Evolutionary conservation across 1,140 invertebrate genomes (phyloP), one percentile per base, ranked within the genome.

Genomic region (Atta colombica): DNA sequence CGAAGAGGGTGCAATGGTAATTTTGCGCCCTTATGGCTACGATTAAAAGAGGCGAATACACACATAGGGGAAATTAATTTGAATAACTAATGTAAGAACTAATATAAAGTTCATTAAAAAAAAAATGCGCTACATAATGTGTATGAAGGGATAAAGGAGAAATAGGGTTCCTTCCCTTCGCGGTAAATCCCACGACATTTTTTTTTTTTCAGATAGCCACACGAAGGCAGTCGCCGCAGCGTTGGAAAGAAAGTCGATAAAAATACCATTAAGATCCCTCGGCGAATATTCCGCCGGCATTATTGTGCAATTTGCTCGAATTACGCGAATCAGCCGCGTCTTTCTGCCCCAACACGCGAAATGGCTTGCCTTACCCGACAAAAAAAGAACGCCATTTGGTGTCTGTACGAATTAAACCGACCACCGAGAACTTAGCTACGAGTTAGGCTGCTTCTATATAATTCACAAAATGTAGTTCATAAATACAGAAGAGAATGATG

Each of bases 221-320:
- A 63, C 69, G 80, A 75, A 75, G 25, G 28, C 45, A 39, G 68
- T 51, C 53, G 55, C 18, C 35, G 65, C 25, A 1, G 25, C 16
- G 74, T 21, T 65, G 75, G 74, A 7, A 61, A n/a, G 7, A 68
- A 85, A 80, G 74, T 85, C 82, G 82, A 85, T 85, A 68, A 85
- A 85, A 85, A 85, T 85, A 85, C 75, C 74, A 85, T 85, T 85
- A 85, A 85, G 81, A 85, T 85, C 49, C 49, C 82, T 51, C 61
- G 60, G 74, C 82, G 63, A 85, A 85, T 85, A 77, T 85, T 85
- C 49, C 69, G 49, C 75, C 61, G 21, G 61, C 75, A 85, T 85
- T 85, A 85, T 85, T 85, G 82, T 68, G 82, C 74, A 85, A 85
- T 85, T 85, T 85, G 82, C 75, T 66, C 74, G 60, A 85, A 85